These are phyloP conservation scores for Sebastes iracundus DNA, from an alignment of 2,797 vertebrate genomes.

Conservation along the genomic window DNA sequence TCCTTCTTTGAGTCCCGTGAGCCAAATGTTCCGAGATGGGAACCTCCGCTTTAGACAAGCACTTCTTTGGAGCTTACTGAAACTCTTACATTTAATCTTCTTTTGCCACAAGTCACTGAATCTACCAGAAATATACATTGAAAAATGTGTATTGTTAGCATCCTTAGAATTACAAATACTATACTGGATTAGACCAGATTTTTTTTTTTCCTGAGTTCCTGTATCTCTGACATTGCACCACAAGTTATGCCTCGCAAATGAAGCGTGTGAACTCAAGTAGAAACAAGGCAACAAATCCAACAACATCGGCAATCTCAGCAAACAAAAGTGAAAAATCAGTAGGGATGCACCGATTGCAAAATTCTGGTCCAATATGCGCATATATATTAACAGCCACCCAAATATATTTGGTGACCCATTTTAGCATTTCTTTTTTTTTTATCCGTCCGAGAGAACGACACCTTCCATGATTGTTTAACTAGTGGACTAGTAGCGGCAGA, in stretches of 20 bases:
- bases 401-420: too few species aligned
- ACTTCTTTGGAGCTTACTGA: background rate
- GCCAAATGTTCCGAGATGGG: too few species aligned
- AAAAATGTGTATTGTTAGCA: background rate
- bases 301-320: background rate
- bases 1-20: too few species aligned
- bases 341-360: background rate
- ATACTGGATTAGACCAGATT: background rate
- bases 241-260: background rate
- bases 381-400: fast-evolving
- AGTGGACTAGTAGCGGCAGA: too few species aligned
- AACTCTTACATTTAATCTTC: background rate
- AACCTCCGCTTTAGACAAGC: background rate
- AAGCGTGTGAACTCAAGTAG: conserved; percentile 11
- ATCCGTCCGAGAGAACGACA: too few species aligned
- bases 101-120: background rate
- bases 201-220: background rate
- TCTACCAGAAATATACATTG: background rate
- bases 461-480: fast-evolving
- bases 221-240: background rate
- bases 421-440: too few species aligned
- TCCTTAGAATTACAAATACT: background rate
- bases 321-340: background rate
- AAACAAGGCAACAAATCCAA: conserved; percentile 57
- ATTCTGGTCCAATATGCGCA: too few species aligned